phyloP scores from a whole-genome alignment of 2,113 vertebrate species.

The Nansenia antarctica region DNA sequence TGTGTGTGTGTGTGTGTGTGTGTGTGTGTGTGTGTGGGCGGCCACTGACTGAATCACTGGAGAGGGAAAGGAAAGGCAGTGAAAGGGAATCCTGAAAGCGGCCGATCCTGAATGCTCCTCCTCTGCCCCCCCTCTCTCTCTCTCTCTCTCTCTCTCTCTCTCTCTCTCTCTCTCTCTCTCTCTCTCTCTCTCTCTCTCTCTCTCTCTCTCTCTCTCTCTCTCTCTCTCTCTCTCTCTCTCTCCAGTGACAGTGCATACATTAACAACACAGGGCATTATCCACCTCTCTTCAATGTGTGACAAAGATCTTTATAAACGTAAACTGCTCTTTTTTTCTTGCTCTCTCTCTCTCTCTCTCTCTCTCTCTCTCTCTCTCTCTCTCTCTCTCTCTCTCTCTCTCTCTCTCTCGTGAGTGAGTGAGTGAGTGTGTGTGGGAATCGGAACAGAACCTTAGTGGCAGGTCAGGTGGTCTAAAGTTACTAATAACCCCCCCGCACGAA shows the following conservation, averaged over 20 bases:
- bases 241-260: slow-evolving; percentile 51
- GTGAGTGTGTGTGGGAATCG: slow-evolving; percentile 73
- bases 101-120: slow-evolving; percentile 32
- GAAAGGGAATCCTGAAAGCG: slow-evolving; percentile 24
- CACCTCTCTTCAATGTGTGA: slow-evolving; percentile 47
- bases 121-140: too few species aligned
- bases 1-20: slow-evolving; percentile 13
- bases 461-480: slow-evolving; percentile 80
- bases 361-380: slow-evolving; percentile 7
- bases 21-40: slow-evolving; percentile 4
- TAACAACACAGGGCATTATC: slow-evolving; percentile 58
- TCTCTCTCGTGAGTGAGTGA: slow-evolving; percentile 15
- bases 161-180: too few species aligned
- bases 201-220: too few species aligned
- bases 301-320: slow-evolving; percentile 66
- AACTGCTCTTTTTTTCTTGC: slow-evolving; percentile 38
- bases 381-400: neutral
- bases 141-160: too few species aligned
- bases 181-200: too few species aligned
- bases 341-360: neutral
- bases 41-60: slow-evolving; percentile 5
- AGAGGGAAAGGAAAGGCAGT: neutral
- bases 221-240: slow-evolving; percentile 32
- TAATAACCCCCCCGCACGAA: slow-evolving; percentile 77
- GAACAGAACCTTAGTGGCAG: slow-evolving; percentile 78